Evolutionary conservation across 2,888 invertebrate species (phyloP).

Genomic region (Trilocha varians): DNA sequence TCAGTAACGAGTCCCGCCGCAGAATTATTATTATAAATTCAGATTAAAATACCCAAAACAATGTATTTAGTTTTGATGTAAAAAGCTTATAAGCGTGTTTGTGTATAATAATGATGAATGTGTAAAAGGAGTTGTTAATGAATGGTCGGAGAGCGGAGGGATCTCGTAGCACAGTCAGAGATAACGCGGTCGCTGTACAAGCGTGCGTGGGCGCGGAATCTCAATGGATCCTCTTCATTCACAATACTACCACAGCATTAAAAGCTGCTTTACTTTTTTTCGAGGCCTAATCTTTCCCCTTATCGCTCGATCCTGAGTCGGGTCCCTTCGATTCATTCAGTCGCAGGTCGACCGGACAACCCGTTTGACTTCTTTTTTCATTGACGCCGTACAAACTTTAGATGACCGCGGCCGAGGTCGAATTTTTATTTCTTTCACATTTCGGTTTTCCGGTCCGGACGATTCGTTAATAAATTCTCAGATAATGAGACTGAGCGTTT

Average conservation of each 20-base stretch:
- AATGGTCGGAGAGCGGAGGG: conserved; percentile 16
- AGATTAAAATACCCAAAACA: background rate
- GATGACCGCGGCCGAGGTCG: conserved; percentile 72
- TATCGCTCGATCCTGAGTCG: conserved; percentile 65
- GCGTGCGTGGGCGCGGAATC: conserved; percentile 61
- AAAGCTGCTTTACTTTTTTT: conserved; percentile 65
- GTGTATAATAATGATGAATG: conserved; percentile 19
- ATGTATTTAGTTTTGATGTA: background rate
- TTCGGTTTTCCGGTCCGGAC: conserved; percentile 70
- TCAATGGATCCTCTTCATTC: conserved; percentile 71
- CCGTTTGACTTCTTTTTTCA: conserved; percentile 71
- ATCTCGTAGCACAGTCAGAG: conserved; percentile 20
- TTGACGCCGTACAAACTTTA: conserved; percentile 68
- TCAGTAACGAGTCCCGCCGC: background rate
- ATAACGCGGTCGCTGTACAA: conserved; percentile 33
- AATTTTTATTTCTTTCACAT: conserved; percentile 73
- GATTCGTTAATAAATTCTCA: conserved; percentile 74
- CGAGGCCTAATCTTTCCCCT: conserved; percentile 65
- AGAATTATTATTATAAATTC: background rate
- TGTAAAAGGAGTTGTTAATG: conserved; percentile 42
- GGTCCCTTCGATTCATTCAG: conserved; percentile 69
- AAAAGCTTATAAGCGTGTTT: background rate
- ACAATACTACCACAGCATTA: conserved; percentile 68
- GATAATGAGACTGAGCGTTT: conserved; percentile 74
- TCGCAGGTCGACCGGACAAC: conserved; percentile 59